Conservation (phyloP, 2,113 vertebrate species). For the chimpanzee (Pan troglodytes) region DNA sequence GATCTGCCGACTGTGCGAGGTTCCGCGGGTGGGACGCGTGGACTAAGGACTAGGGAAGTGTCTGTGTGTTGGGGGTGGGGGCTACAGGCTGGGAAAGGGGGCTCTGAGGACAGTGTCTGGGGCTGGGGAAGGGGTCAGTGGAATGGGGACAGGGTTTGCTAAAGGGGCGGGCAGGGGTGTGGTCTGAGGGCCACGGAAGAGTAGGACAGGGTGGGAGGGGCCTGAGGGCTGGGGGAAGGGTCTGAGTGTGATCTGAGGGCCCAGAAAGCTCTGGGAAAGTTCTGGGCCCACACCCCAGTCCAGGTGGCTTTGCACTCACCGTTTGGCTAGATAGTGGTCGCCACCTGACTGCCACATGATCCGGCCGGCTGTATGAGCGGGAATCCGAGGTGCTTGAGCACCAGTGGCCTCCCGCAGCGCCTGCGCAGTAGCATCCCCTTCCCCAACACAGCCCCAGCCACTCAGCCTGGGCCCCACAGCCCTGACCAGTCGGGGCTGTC, state of each 20-base stretch:
- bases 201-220: not conserved
- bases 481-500: not conserved
- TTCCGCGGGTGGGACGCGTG: not conserved
- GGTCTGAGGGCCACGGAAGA: not conserved
- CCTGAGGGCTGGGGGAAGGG: not conserved
- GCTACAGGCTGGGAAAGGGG: not conserved
- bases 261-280: not conserved
- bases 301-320: not conserved
- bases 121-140: rapidly evolving
- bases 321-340: not conserved
- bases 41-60: not conserved
- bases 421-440: not conserved
- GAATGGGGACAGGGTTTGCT: not conserved
- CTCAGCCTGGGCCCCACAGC: not conserved
- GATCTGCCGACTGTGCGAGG: no score
- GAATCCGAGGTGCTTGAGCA: not conserved
- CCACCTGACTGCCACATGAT: not conserved
- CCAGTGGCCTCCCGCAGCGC: not conserved
- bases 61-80: not conserved
- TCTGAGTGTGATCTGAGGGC: not conserved
- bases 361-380: rapidly evolving
- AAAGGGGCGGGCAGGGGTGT: not conserved
- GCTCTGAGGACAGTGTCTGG: no score
- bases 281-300: not conserved
- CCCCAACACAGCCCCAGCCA: no score